These are phyloP conservation scores for Acrocephalus scirpaceus DNA, from an alignment of 2,797 vertebrate species.

Conservation along the genomic window DNA sequence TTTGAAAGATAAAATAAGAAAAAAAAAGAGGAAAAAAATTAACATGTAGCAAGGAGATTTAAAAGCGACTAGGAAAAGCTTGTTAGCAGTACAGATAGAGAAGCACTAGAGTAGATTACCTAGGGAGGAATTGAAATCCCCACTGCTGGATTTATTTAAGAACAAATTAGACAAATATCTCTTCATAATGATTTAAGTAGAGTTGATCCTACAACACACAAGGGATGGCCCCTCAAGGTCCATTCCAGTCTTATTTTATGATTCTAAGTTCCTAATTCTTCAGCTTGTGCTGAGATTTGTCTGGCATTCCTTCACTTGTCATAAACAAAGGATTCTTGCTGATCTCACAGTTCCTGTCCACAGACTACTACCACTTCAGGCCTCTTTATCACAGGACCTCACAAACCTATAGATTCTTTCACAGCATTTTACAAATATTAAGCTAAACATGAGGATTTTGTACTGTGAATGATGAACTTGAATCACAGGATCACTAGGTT, in stretches of 20 bases:
- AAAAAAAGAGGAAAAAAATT: not conserved
- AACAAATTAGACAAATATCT: not conserved
- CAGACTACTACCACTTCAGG: not conserved
- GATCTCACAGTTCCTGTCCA: not conserved
- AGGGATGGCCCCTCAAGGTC: not conserved
- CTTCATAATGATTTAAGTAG: conserved; percentile 9
- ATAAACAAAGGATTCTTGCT: conserved; percentile 25
- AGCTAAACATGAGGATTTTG: not conserved
- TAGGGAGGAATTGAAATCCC: conserved; percentile 3
- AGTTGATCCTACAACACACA: not conserved
- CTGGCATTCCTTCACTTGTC: not conserved
- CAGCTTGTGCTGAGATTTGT: not conserved
- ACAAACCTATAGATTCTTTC: not conserved
- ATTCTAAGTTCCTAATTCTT: not conserved
- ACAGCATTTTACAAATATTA: not conserved
- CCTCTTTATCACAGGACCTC: not conserved
- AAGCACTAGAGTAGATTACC: not conserved
- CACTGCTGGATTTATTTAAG: not conserved
- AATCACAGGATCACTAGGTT: not conserved
- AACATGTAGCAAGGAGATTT: not conserved
- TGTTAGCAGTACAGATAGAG: not conserved
- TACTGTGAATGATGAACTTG: not conserved
- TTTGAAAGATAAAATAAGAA: not conserved
- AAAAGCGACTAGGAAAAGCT: not conserved
- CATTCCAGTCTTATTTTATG: not conserved